These are phyloP conservation scores for Dasyurus viverrinus DNA, from an alignment of 2,113 vertebrate genomes.

Conservation along the genomic window DNA sequence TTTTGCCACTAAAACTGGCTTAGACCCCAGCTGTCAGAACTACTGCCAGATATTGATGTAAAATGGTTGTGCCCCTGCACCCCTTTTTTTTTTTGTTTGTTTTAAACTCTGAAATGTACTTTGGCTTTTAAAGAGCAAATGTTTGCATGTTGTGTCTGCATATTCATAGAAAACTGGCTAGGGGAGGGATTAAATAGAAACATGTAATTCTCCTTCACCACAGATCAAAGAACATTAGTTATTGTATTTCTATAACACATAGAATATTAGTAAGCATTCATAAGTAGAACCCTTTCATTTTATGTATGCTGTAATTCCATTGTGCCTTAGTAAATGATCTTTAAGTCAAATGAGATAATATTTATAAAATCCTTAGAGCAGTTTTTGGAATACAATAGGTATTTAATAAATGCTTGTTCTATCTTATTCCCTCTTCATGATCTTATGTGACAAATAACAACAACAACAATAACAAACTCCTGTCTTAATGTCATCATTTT, in stretches of 20 bases:
- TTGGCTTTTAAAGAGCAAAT: slow-evolving; percentile 29
- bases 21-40: slow-evolving; percentile 64
- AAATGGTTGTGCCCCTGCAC: slow-evolving; percentile 60
- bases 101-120: slow-evolving; percentile 52
- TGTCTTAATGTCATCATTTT: background rate
- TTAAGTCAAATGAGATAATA: background rate
- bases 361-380: background rate
- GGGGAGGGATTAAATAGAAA: background rate
- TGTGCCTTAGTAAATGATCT: background rate
- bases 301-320: background rate
- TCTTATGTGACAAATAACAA: background rate
- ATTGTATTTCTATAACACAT: background rate
- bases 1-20: slow-evolving; percentile 63
- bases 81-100: slow-evolving; percentile 9
- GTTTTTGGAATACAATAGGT: background rate
- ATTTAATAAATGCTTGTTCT: background rate
- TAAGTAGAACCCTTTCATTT: background rate
- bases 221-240: slow-evolving; percentile 1
- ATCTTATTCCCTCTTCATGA: background rate
- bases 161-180: slow-evolving; percentile 29
- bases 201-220: background rate
- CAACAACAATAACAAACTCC: background rate
- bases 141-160: slow-evolving; percentile 43
- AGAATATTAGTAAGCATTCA: slow-evolving; percentile 14
- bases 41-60: slow-evolving; percentile 71